Evolutionary conservation across 2,113 vertebrate genomes (phyloP).

Genomic region (Boleophthalmus pectinirostris): DNA sequence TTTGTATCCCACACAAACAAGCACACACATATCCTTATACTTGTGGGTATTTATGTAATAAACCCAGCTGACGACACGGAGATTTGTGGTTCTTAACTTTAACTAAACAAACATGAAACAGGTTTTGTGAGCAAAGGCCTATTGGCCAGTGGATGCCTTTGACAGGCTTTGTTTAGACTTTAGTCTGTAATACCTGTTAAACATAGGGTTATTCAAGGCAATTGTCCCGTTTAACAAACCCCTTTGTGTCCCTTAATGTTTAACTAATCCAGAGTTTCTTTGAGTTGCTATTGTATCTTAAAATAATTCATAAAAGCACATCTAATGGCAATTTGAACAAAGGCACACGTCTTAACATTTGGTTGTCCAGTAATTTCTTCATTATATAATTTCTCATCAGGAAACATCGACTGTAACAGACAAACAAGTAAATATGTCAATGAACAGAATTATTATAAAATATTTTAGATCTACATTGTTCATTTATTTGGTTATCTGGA

Average conservation of each 20-base stretch:
- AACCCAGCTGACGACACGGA: conserved; percentile 62
- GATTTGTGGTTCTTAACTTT: conserved; percentile 55
- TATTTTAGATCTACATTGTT: conserved; percentile 1
- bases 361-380: conserved; percentile 49
- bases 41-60: conserved; percentile 50
- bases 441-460: conserved; percentile 27
- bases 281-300: not conserved
- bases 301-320: not conserved
- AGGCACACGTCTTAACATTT: conserved; percentile 34
- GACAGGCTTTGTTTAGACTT: conserved; percentile 35
- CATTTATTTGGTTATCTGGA: not conserved
- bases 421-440: conserved; percentile 32
- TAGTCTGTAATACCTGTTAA: conserved; percentile 30
- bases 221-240: conserved; percentile 17
- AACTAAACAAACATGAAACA: conserved; percentile 65
- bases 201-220: conserved; percentile 15
- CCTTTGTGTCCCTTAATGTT: conserved; percentile 1
- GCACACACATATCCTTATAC: conserved; percentile 21
- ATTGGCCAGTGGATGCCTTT: conserved; percentile 43
- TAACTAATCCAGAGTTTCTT: not conserved
- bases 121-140: conserved; percentile 52
- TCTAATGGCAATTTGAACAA: conserved; percentile 33
- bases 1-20: conserved; percentile 25
- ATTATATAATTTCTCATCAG: conserved; percentile 40
- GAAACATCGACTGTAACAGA: conserved; percentile 28